These are phyloP conservation scores for Sebastes schlegelii DNA, from an alignment of 2,113 vertebrate species.

Conservation along the genomic window DNA sequence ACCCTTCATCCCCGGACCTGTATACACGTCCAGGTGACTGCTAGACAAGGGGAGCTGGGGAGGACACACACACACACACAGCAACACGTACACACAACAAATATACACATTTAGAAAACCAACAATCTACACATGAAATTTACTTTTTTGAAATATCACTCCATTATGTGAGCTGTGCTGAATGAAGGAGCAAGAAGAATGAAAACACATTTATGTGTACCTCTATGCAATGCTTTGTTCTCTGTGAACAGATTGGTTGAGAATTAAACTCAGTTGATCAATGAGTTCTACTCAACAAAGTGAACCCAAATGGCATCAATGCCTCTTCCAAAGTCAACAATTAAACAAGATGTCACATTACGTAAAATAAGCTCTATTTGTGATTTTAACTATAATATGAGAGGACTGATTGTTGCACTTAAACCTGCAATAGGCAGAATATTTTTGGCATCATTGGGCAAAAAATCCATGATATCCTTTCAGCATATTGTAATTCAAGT, in stretches of 20 bases:
- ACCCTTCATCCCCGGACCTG: constrained; percentile 90
- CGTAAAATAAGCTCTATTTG: not conserved
- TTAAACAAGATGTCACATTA: not conserved
- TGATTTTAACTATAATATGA: not conserved
- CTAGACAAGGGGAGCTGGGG: constrained; percentile 94
- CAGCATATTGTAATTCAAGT: too few relatives aligned
- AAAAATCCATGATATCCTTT: too few relatives aligned
- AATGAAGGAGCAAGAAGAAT: not conserved
- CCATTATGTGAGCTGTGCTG: not conserved
- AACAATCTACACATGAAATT: not conserved
- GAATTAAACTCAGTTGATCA: not conserved
- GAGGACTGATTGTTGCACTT: not conserved
- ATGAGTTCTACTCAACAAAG: not conserved
- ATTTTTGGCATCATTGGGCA: too few relatives aligned
- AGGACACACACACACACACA: constrained; percentile 52
- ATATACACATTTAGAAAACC: constrained; percentile 14
- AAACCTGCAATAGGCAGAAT: too few relatives aligned
- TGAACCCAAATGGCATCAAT: not conserved
- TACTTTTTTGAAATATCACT: not conserved
- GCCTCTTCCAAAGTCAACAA: not conserved
- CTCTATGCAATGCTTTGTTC: not conserved
- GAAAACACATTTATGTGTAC: not conserved
- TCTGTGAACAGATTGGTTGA: not conserved
- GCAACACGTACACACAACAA: not conserved
- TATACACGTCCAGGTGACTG: constrained; percentile 96